A percentile compares a stretch with the other conserved stretches of the same genome.
phyloP scores from a whole-genome alignment of 2,113 vertebrate genomes.

The Micromys minutus region DNA sequence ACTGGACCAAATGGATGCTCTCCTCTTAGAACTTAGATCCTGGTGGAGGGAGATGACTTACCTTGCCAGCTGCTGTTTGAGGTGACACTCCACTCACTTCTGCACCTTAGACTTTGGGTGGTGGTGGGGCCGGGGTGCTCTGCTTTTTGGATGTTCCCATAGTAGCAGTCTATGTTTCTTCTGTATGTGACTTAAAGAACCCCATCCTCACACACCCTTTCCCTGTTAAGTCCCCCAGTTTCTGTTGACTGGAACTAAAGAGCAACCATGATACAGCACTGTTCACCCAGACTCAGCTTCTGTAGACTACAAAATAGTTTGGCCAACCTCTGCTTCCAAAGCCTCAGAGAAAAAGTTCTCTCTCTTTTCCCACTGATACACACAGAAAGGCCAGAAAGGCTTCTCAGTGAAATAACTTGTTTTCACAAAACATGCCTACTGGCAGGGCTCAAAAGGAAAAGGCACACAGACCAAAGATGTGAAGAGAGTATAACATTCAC shows the following conservation, averaged over 20 bases:
- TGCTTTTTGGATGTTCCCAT: not conserved
- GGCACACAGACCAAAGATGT: not conserved
- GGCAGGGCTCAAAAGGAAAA: not conserved
- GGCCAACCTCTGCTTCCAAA: not conserved
- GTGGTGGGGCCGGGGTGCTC: not conserved
- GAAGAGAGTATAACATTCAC: not conserved
- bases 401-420: not conserved
- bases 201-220: not conserved
- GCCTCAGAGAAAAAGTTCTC: not conserved
- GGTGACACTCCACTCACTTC: not conserved
- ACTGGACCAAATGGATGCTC: not conserved
- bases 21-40: not conserved
- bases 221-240: not conserved
- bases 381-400: conserved; percentile 22
- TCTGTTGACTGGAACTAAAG: not conserved
- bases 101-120: not conserved
- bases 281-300: not conserved
- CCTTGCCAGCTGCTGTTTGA: not conserved
- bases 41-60: not conserved
- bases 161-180: not conserved
- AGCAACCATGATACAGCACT: not conserved
- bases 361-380: not conserved
- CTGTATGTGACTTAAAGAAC: not conserved
- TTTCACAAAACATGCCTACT: conserved; percentile 1
- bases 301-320: not conserved